Evolutionary conservation across 2,888 invertebrate genomes (phyloP).

Genomic region (Netelia melanura): DNA sequence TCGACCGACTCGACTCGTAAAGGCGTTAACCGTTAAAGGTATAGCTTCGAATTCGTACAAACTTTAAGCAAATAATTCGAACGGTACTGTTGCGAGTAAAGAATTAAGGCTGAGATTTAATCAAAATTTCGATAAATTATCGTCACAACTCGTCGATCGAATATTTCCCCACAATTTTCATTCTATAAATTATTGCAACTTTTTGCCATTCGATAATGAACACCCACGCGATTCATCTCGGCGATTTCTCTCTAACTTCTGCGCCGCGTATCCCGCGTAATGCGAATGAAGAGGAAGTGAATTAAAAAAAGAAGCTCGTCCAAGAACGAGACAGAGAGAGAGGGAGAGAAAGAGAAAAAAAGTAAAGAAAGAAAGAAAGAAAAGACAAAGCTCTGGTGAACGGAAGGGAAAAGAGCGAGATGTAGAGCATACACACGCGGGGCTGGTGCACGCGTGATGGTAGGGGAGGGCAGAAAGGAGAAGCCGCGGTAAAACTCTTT

Average conservation of each 20-base stretch:
- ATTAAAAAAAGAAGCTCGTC: slow-evolving; percentile 2
- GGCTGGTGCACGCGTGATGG: slow-evolving; percentile 53
- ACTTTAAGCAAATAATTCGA: too few species aligned
- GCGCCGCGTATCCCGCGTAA: neutral
- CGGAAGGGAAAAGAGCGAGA: slow-evolving; percentile 59
- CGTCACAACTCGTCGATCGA: too few species aligned
- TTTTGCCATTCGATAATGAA: neutral
- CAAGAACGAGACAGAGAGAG: slow-evolving; percentile 4
- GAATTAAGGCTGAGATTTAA: too few species aligned
- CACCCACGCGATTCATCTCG: slow-evolving; percentile 28
- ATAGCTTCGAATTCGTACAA: too few species aligned
- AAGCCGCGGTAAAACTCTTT: slow-evolving; percentile 80
- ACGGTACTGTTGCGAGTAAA: too few species aligned
- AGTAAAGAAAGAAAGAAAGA: slow-evolving; percentile 28
- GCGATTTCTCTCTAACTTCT: slow-evolving; percentile 21
- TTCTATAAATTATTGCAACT: too few species aligned
- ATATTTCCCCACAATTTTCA: too few species aligned
- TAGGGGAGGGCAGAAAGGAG: slow-evolving; percentile 71
- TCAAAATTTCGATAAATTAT: too few species aligned
- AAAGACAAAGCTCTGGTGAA: slow-evolving; percentile 57
- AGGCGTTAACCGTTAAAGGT: neutral
- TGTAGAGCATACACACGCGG: slow-evolving; percentile 14
- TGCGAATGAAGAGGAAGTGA: slow-evolving; percentile 59
- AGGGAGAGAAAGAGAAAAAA: slow-evolving; percentile 4
- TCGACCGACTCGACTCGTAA: neutral